Evolutionary conservation across 2,888 invertebrate species (phyloP).

Genomic region (Epinotia bilunana): DNA sequence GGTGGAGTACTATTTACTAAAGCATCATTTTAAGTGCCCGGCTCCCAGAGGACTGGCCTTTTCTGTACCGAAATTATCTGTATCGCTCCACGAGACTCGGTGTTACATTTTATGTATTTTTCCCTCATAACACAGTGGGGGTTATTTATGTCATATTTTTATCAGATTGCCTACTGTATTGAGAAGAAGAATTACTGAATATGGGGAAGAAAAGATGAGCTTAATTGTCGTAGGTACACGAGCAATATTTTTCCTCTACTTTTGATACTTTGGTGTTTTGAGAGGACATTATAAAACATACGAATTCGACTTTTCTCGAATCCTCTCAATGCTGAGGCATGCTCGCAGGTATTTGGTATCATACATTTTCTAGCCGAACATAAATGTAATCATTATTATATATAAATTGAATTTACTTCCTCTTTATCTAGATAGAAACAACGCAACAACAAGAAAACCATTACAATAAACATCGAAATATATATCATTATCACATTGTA

Average conservation of each 20-base stretch:
- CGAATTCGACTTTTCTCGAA: too few relatives aligned
- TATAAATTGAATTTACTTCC: too few relatives aligned
- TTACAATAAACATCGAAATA: too few relatives aligned
- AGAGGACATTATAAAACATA: too few relatives aligned
- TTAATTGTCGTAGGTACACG: not conserved
- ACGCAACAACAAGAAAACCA: not conserved
- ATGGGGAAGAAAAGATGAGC: not conserved
- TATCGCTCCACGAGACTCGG: conserved; percentile 43
- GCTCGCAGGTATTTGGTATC: too few relatives aligned
- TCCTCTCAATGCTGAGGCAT: too few relatives aligned
- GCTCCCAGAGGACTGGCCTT: conserved; percentile 43
- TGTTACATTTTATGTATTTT: conserved; percentile 46
- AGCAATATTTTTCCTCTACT: not conserved
- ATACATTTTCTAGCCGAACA: too few relatives aligned
- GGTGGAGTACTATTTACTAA: conserved; percentile 40
- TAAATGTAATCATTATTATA: too few relatives aligned
- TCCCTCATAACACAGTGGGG: conserved; percentile 42
- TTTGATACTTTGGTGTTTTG: too few relatives aligned
- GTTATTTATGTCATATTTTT: conserved; percentile 42
- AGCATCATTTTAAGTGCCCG: conserved; percentile 45
- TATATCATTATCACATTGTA: not conserved
- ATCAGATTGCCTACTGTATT: conserved; percentile 29
- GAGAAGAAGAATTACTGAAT: conserved; percentile 1
- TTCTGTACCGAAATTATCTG: conserved; percentile 45
- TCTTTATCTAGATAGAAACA: too few relatives aligned